phyloP scores from a whole-genome alignment of 2,797 vertebrate species.

The Oreonectes daqikongensis region DNA sequence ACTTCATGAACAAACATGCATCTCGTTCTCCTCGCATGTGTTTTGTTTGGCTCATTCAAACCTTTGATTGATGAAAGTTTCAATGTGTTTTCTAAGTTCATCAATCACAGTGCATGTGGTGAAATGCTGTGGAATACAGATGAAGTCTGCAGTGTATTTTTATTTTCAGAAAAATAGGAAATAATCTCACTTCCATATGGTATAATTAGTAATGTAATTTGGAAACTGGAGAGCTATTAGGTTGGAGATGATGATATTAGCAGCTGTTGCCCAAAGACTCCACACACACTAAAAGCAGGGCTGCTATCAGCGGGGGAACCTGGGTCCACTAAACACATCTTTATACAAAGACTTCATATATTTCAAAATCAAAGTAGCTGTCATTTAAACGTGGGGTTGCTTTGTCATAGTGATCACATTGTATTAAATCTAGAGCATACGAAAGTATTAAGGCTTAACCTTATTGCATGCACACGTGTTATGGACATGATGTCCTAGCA shows the following conservation, averaged over 20 bases:
- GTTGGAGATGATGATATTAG: conserved; percentile 26
- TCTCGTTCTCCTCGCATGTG: background rate
- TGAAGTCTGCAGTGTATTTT: background rate
- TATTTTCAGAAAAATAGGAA: background rate
- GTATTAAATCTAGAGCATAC: too few relatives aligned
- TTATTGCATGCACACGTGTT: background rate
- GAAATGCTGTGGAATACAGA: background rate
- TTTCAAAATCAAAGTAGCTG: conserved; percentile 32
- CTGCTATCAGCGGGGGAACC: background rate
- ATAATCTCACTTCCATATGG: conserved; percentile 15
- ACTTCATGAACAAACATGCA: background rate
- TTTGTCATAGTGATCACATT: conserved; percentile 22
- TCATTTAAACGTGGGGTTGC: conserved; percentile 16
- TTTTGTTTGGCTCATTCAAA: conserved; percentile 12
- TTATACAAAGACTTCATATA: background rate
- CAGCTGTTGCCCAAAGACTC: background rate
- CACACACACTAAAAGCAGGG: background rate
- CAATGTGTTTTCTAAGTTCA: background rate
- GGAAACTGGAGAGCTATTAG: conserved; percentile 17
- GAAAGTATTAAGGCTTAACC: background rate
- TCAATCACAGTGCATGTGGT: background rate
- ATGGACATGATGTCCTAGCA: background rate
- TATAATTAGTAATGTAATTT: background rate
- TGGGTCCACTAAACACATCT: background rate
- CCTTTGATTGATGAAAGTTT: background rate